These are phyloP conservation scores for Mycalesis mineus DNA, from an alignment of 2,888 invertebrate genomes.

Conservation along the genomic window DNA sequence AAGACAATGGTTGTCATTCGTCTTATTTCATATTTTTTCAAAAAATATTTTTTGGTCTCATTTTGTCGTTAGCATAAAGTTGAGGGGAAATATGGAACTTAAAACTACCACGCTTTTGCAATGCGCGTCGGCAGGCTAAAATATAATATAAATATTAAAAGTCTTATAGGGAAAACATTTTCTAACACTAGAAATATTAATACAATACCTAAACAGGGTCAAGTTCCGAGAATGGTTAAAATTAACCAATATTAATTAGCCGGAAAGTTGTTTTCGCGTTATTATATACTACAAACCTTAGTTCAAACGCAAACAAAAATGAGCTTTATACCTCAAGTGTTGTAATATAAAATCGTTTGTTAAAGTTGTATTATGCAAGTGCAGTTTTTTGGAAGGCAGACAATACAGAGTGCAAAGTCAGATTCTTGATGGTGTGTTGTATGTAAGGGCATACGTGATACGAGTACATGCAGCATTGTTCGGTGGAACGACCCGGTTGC, in stretches of 20 bases:
- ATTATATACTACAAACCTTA: constrained; percentile 10
- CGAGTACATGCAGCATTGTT: constrained; percentile 1
- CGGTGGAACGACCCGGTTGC: background rate
- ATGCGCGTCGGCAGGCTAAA: too few relatives aligned
- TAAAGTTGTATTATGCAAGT: background rate
- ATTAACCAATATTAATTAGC: constrained; percentile 32
- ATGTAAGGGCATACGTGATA: constrained; percentile 1
- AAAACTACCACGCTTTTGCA: too few relatives aligned
- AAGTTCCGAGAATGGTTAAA: constrained; percentile 29
- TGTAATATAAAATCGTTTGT: background rate
- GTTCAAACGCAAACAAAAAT: background rate
- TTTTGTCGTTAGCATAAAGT: too few relatives aligned
- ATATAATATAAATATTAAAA: too few relatives aligned
- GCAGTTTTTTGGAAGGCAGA: constrained; percentile 3
- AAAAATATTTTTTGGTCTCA: too few relatives aligned
- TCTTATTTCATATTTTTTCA: too few relatives aligned
- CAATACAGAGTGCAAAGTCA: background rate
- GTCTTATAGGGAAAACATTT: too few relatives aligned
- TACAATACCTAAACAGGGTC: background rate
- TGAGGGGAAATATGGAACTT: too few relatives aligned
- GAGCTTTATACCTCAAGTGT: background rate
- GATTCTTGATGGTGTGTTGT: background rate
- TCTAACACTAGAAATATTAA: too few relatives aligned
- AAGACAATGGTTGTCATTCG: too few relatives aligned
- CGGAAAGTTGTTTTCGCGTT: constrained; percentile 28